Conservation (phyloP, 2,113 vertebrate genomes). For the Coptodon rendalli region DNA sequence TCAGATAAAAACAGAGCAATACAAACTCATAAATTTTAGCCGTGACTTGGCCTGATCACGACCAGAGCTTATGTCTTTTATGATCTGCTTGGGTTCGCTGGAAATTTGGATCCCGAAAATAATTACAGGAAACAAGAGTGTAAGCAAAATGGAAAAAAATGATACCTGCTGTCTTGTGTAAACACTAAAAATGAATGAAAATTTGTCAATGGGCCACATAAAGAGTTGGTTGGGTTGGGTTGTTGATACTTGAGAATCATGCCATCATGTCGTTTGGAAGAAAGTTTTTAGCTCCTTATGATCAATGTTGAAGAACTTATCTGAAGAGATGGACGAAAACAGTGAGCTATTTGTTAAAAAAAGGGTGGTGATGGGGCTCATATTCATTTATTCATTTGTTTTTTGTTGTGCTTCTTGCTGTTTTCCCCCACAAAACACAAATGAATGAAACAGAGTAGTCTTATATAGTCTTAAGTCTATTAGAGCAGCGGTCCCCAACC, state of each 20-base stretch:
- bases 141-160: not conserved
- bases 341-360: not conserved
- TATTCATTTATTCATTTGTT: not conserved
- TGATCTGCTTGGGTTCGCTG: not conserved
- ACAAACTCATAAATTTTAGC: not conserved
- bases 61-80: not conserved
- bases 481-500: not conserved
- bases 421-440: rapidly evolving
- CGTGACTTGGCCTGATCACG: not conserved
- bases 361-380: not conserved
- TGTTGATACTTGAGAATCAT: not conserved
- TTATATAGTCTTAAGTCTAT: not conserved
- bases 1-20: not conserved
- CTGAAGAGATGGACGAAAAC: not conserved
- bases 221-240: not conserved
- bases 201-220: not conserved
- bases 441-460: not conserved
- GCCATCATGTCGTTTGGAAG: not conserved
- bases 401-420: not conserved
- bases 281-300: not conserved
- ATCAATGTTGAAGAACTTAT: not conserved
- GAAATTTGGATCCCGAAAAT: not conserved
- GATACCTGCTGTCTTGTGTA: not conserved
- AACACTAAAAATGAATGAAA: rapidly evolving
- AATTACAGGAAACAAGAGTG: not conserved